phyloP scores from a whole-genome alignment of 2,888 invertebrate species.

The Cephus pygmeus region DNA sequence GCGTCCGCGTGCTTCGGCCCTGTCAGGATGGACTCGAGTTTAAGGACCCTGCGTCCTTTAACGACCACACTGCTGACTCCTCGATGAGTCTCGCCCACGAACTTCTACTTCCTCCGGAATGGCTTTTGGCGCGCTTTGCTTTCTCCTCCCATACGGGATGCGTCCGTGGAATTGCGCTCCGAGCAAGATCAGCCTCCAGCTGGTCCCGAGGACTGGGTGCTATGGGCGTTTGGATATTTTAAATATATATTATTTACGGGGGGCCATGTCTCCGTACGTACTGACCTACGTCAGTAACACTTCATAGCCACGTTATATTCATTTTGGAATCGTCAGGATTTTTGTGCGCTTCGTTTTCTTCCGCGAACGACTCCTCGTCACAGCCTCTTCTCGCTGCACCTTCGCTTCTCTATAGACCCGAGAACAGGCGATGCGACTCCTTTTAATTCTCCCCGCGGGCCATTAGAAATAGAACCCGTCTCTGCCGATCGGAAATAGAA shows the following conservation, averaged over 20 bases:
- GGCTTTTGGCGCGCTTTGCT: neutral
- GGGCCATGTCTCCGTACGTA: neutral
- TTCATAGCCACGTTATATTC: neutral
- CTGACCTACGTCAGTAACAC: neutral
- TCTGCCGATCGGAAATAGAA: conserved; percentile 3
- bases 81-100: neutral
- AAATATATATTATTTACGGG: too few relatives aligned
- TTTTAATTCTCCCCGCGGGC: neutral
- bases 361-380: neutral
- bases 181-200: neutral
- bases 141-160: neutral
- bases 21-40: neutral
- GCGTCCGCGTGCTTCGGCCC: neutral
- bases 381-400: neutral
- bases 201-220: neutral
- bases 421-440: neutral
- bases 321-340: neutral
- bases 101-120: neutral
- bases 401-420: neutral
- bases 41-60: neutral
- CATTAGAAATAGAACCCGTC: conserved; percentile 6
- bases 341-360: neutral
- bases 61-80: neutral
- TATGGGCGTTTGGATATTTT: too few relatives aligned
- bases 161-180: neutral